These are phyloP conservation scores for Teinopalpus imperialis DNA, from an alignment of 2,888 invertebrate species.

Conservation along the genomic window DNA sequence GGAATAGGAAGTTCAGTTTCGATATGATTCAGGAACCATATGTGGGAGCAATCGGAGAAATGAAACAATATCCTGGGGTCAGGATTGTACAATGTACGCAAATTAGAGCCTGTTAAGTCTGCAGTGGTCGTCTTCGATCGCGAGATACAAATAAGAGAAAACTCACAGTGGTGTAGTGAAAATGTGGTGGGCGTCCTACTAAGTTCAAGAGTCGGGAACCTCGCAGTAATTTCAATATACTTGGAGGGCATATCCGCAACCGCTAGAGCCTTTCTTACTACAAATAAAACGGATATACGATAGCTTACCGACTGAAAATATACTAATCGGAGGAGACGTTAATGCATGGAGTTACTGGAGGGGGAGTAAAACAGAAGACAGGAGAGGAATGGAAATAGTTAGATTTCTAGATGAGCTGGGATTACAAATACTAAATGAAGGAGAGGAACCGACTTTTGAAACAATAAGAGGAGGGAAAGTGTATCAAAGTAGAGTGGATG, in stretches of 20 bases:
- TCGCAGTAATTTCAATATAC: constrained; percentile 28
- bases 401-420: constrained; percentile 16
- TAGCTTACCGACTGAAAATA: not conserved
- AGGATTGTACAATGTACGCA: constrained; percentile 16
- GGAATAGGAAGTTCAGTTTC: constrained; percentile 10
- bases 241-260: not conserved
- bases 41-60: constrained; percentile 7
- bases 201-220: constrained; percentile 23
- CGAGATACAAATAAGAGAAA: no score
- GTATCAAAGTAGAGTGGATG: no score
- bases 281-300: not conserved
- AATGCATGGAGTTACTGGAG: constrained; percentile 32
- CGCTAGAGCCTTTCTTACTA: not conserved
- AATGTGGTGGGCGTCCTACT: constrained; percentile 27
- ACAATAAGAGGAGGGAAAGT: no score
- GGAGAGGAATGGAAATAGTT: constrained; percentile 28
- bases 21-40: constrained; percentile 27
- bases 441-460: no score
- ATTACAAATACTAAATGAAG: no score
- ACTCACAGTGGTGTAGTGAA: constrained; percentile 6
- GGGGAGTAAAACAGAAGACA: constrained; percentile 24
- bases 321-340: constrained; percentile 27
- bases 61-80: not conserved
- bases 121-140: no score
- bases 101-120: constrained; percentile 15